A percentile compares a stretch with the other conserved stretches of the same genome.
These are phyloP conservation scores for Pangasius larnaudii DNA, from an alignment of 2,797 vertebrate species.

Conservation along the genomic window DNA sequence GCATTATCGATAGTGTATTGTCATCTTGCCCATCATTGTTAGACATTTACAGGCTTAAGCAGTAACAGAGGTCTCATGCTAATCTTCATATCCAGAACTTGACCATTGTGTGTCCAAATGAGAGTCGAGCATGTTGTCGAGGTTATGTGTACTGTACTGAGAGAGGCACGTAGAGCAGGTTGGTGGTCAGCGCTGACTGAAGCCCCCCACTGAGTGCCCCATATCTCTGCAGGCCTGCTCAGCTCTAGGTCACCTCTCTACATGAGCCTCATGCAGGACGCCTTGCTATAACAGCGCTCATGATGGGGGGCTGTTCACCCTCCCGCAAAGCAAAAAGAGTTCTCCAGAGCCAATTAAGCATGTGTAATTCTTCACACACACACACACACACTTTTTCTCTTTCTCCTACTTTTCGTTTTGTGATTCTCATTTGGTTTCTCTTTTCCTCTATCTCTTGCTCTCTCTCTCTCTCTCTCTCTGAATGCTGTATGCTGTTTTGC, in stretches of 20 bases:
- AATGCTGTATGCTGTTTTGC: constrained; percentile 5
- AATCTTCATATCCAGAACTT: constrained; percentile 23
- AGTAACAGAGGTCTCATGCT: not conserved
- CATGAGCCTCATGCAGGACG: constrained; percentile 41
- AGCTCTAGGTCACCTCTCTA: constrained; percentile 52
- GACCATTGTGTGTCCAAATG: constrained; percentile 32
- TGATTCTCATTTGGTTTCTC: constrained; percentile 9
- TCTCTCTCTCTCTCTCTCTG: constrained; percentile 1
- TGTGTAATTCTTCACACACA: constrained; percentile 47
- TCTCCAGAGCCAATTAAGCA: constrained; percentile 54
- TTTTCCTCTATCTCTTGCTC: constrained; percentile 9
- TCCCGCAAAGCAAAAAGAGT: constrained; percentile 36
- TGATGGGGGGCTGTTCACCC: constrained; percentile 44
- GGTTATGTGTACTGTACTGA: constrained; percentile 30
- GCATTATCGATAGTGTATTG: not conserved
- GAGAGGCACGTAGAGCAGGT: constrained; percentile 38
- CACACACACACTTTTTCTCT: not conserved
- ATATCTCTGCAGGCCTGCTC: constrained; percentile 46
- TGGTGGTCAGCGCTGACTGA: constrained; percentile 35
- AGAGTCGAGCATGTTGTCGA: constrained; percentile 19
- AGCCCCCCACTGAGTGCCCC: constrained; percentile 45
- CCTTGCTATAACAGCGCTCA: constrained; percentile 20
- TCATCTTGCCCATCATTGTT: not conserved
- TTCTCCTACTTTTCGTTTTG: constrained; percentile 1
- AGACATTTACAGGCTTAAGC: not conserved